phyloP scores from a whole-genome alignment of 2,113 vertebrate species.

The Capreolus pygargus region DNA sequence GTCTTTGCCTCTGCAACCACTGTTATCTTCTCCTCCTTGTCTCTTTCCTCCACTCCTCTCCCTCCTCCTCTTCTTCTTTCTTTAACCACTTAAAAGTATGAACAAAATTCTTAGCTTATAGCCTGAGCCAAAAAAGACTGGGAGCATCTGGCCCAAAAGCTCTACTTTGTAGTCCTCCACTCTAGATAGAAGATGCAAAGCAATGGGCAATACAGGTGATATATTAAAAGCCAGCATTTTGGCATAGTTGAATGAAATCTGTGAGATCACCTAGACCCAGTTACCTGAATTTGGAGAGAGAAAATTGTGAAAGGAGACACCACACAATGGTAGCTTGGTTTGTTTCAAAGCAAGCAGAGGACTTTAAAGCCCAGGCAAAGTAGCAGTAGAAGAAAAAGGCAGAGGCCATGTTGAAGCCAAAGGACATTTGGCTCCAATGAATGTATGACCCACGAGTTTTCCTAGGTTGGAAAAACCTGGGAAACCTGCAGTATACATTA shows the following conservation, averaged over 20 bases:
- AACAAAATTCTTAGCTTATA: background rate
- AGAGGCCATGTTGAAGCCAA: background rate
- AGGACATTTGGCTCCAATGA: background rate
- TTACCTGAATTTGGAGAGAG: background rate
- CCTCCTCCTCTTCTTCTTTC: background rate
- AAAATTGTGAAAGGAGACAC: background rate
- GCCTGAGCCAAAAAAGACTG: background rate
- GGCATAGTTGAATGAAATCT: background rate
- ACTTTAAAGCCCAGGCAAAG: background rate
- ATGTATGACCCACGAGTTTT: background rate
- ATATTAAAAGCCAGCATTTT: background rate
- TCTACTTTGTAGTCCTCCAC: background rate
- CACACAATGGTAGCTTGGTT: background rate
- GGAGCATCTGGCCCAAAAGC: background rate
- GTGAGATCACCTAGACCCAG: background rate
- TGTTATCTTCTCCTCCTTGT: background rate
- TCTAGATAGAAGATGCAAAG: background rate
- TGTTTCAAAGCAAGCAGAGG: background rate
- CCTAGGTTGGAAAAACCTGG: background rate
- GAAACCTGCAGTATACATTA: background rate
- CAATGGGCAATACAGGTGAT: background rate
- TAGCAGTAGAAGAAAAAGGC: background rate
- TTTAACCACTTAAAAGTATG: background rate
- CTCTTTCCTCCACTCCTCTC: background rate
- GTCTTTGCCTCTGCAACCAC: rapidly evolving